phyloP scores from a whole-genome alignment of 1,140 invertebrate species.

The Holotrichia oblita region DNA sequence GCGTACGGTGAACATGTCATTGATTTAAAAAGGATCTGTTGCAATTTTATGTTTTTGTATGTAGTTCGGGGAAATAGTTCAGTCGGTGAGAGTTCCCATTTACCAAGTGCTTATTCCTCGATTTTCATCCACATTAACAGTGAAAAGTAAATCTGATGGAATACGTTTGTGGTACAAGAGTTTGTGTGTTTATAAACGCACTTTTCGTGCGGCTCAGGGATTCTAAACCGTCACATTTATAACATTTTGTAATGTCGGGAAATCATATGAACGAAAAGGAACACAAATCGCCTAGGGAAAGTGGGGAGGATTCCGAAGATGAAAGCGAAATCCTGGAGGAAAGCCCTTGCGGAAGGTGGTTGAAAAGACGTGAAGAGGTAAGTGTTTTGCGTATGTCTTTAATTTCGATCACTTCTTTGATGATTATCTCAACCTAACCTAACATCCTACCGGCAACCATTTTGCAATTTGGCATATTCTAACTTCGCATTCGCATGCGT shows the following conservation, averaged over 20 bases:
- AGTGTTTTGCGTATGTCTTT: constrained; percentile 48
- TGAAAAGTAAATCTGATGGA: constrained; percentile 45
- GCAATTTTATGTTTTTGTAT: constrained; percentile 1
- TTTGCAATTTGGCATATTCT: constrained; percentile 53
- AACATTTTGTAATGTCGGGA: constrained; percentile 71
- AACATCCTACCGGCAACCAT: constrained; percentile 55
- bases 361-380: constrained; percentile 97
- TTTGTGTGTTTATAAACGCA: constrained; percentile 40
- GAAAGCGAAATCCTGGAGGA: constrained; percentile 97
- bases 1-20: constrained; percentile 32
- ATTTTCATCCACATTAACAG: constrained; percentile 17
- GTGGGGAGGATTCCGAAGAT: constrained; percentile 93
- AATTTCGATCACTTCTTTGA: background rate
- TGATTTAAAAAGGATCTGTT: constrained; percentile 32
- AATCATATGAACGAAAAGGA: constrained; percentile 77
- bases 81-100: constrained; percentile 2
- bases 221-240: constrained; percentile 46
- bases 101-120: constrained; percentile 34
- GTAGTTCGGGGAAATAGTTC: background rate
- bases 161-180: constrained; percentile 43
- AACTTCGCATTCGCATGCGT: constrained; percentile 49
- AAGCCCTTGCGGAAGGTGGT: constrained; percentile 98
- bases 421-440: constrained; percentile 53
- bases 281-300: constrained; percentile 85
- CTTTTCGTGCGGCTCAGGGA: constrained; percentile 53